A percentile compares a stretch with the other conserved stretches of the same genome.
These are phyloP conservation scores for Pterocles burchelli DNA, from an alignment of 2,113 vertebrate species.

Conservation along the genomic window DNA sequence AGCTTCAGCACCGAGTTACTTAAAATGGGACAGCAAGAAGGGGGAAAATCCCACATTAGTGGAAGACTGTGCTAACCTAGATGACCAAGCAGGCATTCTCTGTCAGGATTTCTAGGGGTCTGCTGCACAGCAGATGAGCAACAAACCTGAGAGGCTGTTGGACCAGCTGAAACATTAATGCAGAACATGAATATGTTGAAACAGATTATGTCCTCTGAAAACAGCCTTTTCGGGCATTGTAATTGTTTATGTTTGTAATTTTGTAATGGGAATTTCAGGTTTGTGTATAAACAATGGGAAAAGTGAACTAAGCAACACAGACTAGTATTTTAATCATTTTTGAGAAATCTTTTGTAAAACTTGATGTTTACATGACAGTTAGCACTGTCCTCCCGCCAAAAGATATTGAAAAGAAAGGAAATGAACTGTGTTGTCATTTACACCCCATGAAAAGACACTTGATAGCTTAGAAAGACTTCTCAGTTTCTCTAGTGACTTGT, in stretches of 20 bases:
- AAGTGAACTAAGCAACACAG: not conserved
- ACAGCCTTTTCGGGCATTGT: not conserved
- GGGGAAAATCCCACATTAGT: not conserved
- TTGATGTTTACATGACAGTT: constrained; percentile 9
- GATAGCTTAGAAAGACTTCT: constrained; percentile 33
- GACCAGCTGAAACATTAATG: not conserved
- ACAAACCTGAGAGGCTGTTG: not conserved
- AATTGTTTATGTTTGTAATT: not conserved
- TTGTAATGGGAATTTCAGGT: not conserved
- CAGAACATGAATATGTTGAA: not conserved
- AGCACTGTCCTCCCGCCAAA: not conserved
- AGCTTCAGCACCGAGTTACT: not conserved
- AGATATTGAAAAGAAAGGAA: constrained; percentile 44
- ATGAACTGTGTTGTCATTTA: constrained; percentile 32
- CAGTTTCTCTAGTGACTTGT: not conserved
- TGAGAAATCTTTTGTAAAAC: constrained; percentile 11
- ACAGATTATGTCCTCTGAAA: not conserved
- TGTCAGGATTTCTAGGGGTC: not conserved
- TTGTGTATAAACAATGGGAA: not conserved
- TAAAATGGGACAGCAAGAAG: not conserved
- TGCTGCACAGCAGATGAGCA: not conserved
- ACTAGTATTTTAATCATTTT: not conserved
- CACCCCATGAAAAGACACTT: constrained; percentile 16
- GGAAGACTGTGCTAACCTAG: not conserved
- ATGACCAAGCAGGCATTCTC: not conserved